Evolutionary conservation across 2,888 invertebrate species (phyloP).

Genomic region (Dasysyrphus tricinctus): DNA sequence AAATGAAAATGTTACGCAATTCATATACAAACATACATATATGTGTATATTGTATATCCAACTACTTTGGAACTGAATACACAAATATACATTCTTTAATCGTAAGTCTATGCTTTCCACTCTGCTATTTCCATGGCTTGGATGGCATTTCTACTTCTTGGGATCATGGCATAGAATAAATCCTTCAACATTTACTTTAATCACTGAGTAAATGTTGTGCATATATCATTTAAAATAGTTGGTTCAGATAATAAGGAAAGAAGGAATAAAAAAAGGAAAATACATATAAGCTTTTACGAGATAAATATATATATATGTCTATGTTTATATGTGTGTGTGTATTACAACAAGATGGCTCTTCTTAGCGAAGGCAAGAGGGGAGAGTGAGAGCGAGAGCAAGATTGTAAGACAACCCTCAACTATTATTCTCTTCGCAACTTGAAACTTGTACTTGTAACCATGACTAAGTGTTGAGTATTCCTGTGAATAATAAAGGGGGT

Average conservation of each 20-base stretch:
- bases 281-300: neutral
- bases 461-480: constrained; percentile 65
- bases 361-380: neutral
- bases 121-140: constrained; percentile 4
- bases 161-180: constrained; percentile 58
- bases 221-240: constrained; percentile 72
- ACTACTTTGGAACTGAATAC: neutral
- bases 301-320: constrained; percentile 9
- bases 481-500: constrained; percentile 61
- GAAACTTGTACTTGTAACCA: constrained; percentile 63
- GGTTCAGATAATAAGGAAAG: constrained; percentile 48
- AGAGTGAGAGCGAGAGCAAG: neutral
- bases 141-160: constrained; percentile 40
- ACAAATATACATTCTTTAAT: constrained; percentile 29
- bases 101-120: constrained; percentile 40
- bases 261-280: constrained; percentile 26
- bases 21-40: constrained; percentile 12
- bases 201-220: constrained; percentile 69
- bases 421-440: constrained; percentile 64
- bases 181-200: constrained; percentile 72
- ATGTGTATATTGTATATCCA: neutral
- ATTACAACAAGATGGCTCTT: constrained; percentile 34
- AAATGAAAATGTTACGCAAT: constrained; percentile 71
- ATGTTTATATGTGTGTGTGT: constrained; percentile 16
- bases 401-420: constrained; percentile 59